Evolutionary conservation across 2,888 invertebrate species (phyloP).

Genomic region (Opisthograptis luteolata): DNA sequence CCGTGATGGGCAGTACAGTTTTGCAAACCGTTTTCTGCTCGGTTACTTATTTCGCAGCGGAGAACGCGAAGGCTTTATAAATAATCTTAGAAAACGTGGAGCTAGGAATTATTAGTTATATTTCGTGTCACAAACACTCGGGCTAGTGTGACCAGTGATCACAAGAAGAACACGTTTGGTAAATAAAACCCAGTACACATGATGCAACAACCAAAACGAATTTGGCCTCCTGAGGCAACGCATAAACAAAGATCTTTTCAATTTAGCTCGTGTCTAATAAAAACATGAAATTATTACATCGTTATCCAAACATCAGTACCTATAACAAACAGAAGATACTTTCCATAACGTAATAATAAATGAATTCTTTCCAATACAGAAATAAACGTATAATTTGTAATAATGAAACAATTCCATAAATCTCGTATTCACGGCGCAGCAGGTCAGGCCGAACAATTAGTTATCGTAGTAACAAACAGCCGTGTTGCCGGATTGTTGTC

Average conservation of each 20-base stretch:
- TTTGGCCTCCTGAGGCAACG: background rate
- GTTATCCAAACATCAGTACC: conserved; percentile 10
- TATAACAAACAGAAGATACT: conserved; percentile 10
- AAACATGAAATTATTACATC: conserved; percentile 16
- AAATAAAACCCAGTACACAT: background rate
- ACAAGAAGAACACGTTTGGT: background rate
- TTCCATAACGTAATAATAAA: conserved; percentile 9
- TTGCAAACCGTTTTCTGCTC: conserved; percentile 3
- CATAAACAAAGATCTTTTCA: conserved; percentile 17
- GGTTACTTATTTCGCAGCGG: background rate
- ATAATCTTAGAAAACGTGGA: background rate
- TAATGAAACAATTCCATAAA: conserved; percentile 33
- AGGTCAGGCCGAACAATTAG: conserved; percentile 31
- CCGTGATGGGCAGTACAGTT: background rate
- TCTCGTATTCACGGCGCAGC: conserved; percentile 23
- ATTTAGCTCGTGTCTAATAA: conserved; percentile 18
- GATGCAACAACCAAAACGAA: conserved; percentile 1
- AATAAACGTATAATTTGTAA: conserved; percentile 19
- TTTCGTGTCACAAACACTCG: too few species aligned
- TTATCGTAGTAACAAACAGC: conserved; percentile 17
- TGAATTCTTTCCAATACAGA: conserved; percentile 17
- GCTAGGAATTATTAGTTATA: too few species aligned
- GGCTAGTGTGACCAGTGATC: too few species aligned
- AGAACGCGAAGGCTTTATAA: background rate
- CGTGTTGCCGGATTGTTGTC: conserved; percentile 6